These are phyloP conservation scores for Lycophotia porphyrea DNA, from an alignment of 2,888 invertebrate genomes.

Conservation along the genomic window DNA sequence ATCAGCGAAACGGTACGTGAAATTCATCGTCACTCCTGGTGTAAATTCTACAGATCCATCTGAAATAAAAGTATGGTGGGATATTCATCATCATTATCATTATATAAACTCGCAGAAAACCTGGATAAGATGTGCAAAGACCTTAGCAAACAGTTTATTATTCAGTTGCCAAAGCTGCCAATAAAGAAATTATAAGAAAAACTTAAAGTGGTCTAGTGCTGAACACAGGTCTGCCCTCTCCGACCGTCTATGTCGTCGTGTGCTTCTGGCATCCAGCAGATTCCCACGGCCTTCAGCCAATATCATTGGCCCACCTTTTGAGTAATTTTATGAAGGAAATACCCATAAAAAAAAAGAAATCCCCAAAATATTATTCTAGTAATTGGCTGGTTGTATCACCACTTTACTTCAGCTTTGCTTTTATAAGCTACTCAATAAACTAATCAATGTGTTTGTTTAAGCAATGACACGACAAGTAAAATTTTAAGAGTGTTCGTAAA, in stretches of 20 bases:
- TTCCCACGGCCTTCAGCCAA: background rate
- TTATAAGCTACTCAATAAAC: background rate
- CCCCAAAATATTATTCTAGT: background rate
- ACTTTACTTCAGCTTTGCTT: background rate
- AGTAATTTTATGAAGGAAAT: background rate
- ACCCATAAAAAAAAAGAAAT: background rate
- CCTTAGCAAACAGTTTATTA: no score
- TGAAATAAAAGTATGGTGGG: constrained; percentile 53
- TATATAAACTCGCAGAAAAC: background rate
- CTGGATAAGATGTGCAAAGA: background rate
- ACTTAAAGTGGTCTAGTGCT: no score
- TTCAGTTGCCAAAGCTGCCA: background rate
- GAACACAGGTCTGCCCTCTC: background rate
- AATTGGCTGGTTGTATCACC: background rate
- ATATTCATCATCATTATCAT: background rate
- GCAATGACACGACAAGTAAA: background rate
- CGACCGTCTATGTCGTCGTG: background rate
- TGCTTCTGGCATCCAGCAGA: background rate
- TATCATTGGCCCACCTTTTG: background rate
- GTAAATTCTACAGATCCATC: constrained; percentile 85
- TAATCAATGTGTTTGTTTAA: background rate
- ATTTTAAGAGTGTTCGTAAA: constrained; percentile 1
- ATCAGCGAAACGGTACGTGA: constrained; percentile 96
- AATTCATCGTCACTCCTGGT: constrained; percentile 95
- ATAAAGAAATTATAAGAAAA: background rate